Percentiles rank a stretch among this genome's conserved stretches.
Conservation (phyloP, 2,888 invertebrate species). For the Bedellia somnulentella region DNA sequence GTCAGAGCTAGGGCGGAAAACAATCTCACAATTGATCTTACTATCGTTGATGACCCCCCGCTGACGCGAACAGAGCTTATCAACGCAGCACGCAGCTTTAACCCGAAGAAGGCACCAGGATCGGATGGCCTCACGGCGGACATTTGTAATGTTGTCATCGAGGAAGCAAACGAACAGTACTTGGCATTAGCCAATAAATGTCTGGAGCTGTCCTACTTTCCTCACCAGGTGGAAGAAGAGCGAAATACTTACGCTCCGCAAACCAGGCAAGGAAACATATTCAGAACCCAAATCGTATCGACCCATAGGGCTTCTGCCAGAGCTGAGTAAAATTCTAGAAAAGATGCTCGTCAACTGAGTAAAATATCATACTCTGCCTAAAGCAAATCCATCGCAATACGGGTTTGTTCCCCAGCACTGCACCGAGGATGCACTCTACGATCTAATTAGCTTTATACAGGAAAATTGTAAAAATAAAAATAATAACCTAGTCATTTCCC, state of each 20-base stretch:
- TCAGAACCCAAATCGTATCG: conserved; percentile 5
- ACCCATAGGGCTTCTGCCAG: conserved; percentile 5
- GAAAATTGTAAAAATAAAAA: background rate
- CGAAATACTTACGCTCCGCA: conserved; percentile 6
- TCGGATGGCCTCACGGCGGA: conserved; percentile 8
- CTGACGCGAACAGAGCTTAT: conserved; percentile 5
- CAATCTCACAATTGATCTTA: background rate
- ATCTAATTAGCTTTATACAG: background rate
- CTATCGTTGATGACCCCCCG: conserved; percentile 1
- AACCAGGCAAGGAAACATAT: conserved; percentile 7
- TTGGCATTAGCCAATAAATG: no score
- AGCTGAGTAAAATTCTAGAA: conserved; percentile 5
- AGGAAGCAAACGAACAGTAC: background rate
- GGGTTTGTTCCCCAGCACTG: no score
- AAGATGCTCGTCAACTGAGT: conserved; percentile 5
- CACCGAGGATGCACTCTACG: no score
- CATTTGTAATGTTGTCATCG: conserved; percentile 2
- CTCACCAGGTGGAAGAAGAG: conserved; percentile 8
- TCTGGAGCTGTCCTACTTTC: no score
- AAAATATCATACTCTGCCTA: background rate
- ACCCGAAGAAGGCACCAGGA: no score
- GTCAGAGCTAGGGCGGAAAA: background rate
- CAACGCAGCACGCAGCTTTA: background rate
- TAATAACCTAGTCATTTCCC: conserved; percentile 1
- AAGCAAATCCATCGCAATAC: background rate